These are phyloP conservation scores for Brenthis daphne DNA, from an alignment of 2,888 invertebrate genomes.

Conservation along the genomic window DNA sequence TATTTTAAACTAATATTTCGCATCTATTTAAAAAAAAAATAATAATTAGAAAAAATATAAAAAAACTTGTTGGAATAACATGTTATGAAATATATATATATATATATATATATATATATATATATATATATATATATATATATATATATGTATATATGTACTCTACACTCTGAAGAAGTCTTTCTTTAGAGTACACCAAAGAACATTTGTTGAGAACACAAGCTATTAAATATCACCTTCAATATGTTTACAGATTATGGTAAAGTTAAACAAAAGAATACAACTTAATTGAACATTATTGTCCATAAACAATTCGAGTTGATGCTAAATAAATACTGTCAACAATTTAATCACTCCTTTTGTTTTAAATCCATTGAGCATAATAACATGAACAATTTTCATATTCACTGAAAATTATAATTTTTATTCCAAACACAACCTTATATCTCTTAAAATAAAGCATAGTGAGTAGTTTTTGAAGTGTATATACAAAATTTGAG, in stretches of 20 bases:
- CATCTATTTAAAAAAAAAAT: too few species aligned
- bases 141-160: too few species aligned
- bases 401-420: constrained; percentile 1
- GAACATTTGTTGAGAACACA: neutral
- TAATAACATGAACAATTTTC: constrained; percentile 24
- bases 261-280: constrained; percentile 46
- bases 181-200: neutral
- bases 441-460: constrained; percentile 16
- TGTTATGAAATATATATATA: too few species aligned
- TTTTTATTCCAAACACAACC: constrained; percentile 32
- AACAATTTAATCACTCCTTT: constrained; percentile 60
- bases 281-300: constrained; percentile 62
- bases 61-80: too few species aligned
- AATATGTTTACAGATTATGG: constrained; percentile 51
- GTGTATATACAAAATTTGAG: neutral
- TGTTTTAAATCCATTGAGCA: constrained; percentile 50
- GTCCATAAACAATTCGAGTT: constrained; percentile 49
- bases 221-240: constrained; percentile 36
- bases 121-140: too few species aligned
- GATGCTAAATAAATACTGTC: constrained; percentile 48
- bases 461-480: neutral
- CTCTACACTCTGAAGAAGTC: too few species aligned
- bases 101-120: too few species aligned
- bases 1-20: too few species aligned
- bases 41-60: too few species aligned